Evolutionary conservation across 1,140 invertebrate genomes (phyloP), one percentile per base, ranked within the genome.

Genomic region (Nylanderia fulva): DNA sequence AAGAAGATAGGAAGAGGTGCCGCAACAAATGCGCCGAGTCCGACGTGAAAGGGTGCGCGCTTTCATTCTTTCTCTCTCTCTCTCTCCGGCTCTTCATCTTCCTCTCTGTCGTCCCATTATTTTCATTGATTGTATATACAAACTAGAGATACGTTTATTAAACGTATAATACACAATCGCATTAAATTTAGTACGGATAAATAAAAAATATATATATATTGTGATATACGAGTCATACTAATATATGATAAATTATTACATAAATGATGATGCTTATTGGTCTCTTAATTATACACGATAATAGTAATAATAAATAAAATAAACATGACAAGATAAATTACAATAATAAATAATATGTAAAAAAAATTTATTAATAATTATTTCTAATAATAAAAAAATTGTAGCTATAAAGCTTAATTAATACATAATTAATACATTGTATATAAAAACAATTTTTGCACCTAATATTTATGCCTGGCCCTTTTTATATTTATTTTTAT

Each of bases 11-110:
- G 13, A 39, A 21, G 45, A 71, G 64, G 77, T 24, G 77, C 52
- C 77, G 48, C 77, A 82, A 82, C 77, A 82, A 82, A 82, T 82
- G 77, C 52, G 27, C 66, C 52, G 77, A 71, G 77, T 61, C 66
- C 36, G 52, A 82, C 36, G 24, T 82, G 66, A 82, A 82, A 82
- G 52, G 36, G 52, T 48, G 9, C 66, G 36, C 24, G 77, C 64
- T 82, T 68, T 82, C 36, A 71, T 42, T 36, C 39, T 45, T 27
- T 82, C 54, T 71, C 77, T 82, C 36, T 58, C 29, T 36, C 39
- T 45, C 39, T 82, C 54, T 71, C 77, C 11, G n/a, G 64, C 33
- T 71, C 64, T 58, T 72, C 66, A 72, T 82, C 36, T 72, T 64
- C 36, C 5, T 33, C 8, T 24, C 21, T 39, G 45, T 79, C 66